Evolutionary conservation across 1,140 invertebrate genomes (phyloP).

Genomic region (Amphibalanus amphitrite): DNA sequence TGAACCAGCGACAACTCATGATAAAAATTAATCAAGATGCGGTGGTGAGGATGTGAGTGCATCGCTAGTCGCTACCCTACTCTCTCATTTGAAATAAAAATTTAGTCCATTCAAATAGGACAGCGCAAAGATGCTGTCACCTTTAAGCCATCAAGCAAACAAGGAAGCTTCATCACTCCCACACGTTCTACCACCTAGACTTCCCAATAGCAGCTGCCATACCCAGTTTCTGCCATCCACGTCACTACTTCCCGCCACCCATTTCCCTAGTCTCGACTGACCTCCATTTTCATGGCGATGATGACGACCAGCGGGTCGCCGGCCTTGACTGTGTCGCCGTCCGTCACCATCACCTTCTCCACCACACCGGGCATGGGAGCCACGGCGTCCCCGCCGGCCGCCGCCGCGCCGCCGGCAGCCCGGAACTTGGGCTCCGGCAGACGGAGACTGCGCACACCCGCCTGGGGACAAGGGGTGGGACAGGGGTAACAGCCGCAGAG

Average conservation of each 20-base stretch:
- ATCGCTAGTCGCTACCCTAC: too few species aligned
- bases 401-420: slow-evolving; percentile 20
- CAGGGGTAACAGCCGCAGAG: background rate
- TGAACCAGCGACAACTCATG: too few species aligned
- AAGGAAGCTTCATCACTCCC: too few species aligned
- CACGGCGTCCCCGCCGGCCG: slow-evolving; percentile 26
- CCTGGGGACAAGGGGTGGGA: slow-evolving; percentile 20
- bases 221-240: too few species aligned
- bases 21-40: too few species aligned
- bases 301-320: slow-evolving; percentile 76
- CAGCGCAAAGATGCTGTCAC: too few species aligned
- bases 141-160: too few species aligned
- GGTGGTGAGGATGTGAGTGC: too few species aligned
- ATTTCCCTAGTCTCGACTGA: slow-evolving; percentile 25
- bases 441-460: slow-evolving; percentile 26
- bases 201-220: too few species aligned
- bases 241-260: background rate
- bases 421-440: slow-evolving; percentile 31
- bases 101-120: too few species aligned
- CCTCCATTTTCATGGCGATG: slow-evolving; percentile 99
- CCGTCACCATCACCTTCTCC: slow-evolving; percentile 68
- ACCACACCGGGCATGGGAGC: slow-evolving; percentile 93
- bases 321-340: slow-evolving; percentile 55
- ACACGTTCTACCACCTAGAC: too few species aligned
- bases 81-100: too few species aligned